Conservation (phyloP, 2,888 invertebrate species). For the Ypsolopha sequella region DNA sequence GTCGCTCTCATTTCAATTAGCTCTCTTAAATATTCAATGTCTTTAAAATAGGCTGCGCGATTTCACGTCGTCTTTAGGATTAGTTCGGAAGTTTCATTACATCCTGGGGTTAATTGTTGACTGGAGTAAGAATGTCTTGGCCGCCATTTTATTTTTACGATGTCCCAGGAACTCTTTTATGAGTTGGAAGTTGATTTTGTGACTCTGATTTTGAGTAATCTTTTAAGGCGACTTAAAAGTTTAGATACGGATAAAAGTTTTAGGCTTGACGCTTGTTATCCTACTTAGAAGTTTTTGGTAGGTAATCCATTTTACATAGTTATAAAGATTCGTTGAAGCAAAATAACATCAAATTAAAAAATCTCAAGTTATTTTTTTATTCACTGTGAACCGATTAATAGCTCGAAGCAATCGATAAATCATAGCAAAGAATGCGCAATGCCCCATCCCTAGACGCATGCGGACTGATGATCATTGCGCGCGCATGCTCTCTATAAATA, state of each 20-base stretch:
- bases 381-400: too few species aligned
- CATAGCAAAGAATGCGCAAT: slow-evolving; percentile 21
- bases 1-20: slow-evolving; percentile 70
- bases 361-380: too few species aligned
- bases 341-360: too few species aligned
- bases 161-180: neutral
- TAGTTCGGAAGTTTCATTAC: slow-evolving; percentile 64
- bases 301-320: too few species aligned
- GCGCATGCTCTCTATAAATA: slow-evolving; percentile 71
- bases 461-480: slow-evolving; percentile 69
- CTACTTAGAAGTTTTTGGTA: too few species aligned
- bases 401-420: slow-evolving; percentile 12
- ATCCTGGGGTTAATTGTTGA: slow-evolving; percentile 58
- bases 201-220: neutral
- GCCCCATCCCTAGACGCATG: slow-evolving; percentile 55
- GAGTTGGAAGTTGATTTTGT: neutral
- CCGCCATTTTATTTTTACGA: slow-evolving; percentile 5
- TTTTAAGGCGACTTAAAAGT: too few species aligned
- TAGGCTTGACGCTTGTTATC: too few species aligned
- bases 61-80: slow-evolving; percentile 36
- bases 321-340: too few species aligned
- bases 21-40: slow-evolving; percentile 71
- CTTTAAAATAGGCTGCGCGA: slow-evolving; percentile 67
- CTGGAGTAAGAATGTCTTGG: slow-evolving; percentile 14
- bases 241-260: too few species aligned